Base-by-base conservation (phyloP, 2,888 invertebrate genomes). In the Diarsia brunnea region DNA sequence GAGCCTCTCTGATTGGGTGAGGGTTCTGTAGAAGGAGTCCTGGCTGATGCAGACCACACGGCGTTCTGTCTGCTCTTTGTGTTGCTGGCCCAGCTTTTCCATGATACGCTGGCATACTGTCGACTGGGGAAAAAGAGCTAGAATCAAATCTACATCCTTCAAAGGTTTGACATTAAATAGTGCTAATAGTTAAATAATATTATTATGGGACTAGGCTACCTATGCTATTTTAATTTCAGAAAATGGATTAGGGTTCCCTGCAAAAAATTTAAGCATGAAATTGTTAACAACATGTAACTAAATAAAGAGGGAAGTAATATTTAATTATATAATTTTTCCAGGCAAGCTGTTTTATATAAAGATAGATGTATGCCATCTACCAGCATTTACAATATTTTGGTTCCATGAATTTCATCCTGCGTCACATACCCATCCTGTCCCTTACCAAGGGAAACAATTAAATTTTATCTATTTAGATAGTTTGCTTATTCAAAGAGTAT, bases 81-180 rank as follows among this genome's bases (percentile, higher is more conserved):
- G 98, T 61, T 98, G 98, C 94, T 99, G 99, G 0, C 99, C 99
- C 16, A 99, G 97, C 92, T 99, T 98, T 91, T 99, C 99, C 98
- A 99, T 99, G 82, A 99, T 99, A 87, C 98, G 98, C 90, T 98
- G 98, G 94, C 99, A 99, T 87, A 99, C 99, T 84, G 99, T 99
- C n/a, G 99, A 99, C 99, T 99, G 92, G 27, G 7, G 11, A 63
- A 63, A n/a, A 38, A 63, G 0, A 38, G 7, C 38, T 14, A 2
- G 7, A n/a, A 38, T 61, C 11, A 31, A 27, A 3, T 58, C 16
- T 27, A 27, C 16, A 8, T 58, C n/a, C 4, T 8, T 53, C 5
- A 24, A 53, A 49, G 16, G 16, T 47, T 47, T 47, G 45, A 31
- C 31, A 31, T 31, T 31, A n/a, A n/a, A n/a, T n/a, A n/a, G n/a